Base-by-base conservation (phyloP, 2,888 invertebrate genomes). In the Pinctada fucata region DNA sequence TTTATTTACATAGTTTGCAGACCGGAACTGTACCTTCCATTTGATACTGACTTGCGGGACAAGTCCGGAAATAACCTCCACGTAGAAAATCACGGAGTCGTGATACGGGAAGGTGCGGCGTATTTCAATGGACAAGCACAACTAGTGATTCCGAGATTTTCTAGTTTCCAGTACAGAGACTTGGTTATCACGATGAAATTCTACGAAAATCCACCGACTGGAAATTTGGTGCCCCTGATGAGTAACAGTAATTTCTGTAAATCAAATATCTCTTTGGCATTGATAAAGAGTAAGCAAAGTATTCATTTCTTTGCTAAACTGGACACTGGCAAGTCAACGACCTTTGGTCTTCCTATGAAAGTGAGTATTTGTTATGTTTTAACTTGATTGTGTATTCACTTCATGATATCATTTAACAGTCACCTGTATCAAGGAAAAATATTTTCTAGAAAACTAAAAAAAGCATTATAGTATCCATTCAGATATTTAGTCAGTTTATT, bases 91-190 rank as follows among this genome's bases (percentile, higher is more conserved):
- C 75, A 83, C 4, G 83, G 83, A 64, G 87, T 87, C 16, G 78
- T 73, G 72, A 79, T 84, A 5, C 74, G 51, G 0, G 76, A 79
- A 13, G 83, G 82, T n/a, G 77, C 79, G 3, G 87, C 82, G 5
- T 84, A 87, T 65, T 87, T 87, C 47, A 80, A 87, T 78, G 87
- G 87, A 31, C 80, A 83, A 45, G 76, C 83, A 31, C 72, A 83
- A 66, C 63, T 80, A 31, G 66, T 75, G 8, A 80, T 80, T 67
- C 76, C 76, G 45, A 70, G 75, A 67, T 80, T 80, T 67, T 31
- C 80, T 10, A 80, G 77, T 70, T 71, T 80, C 31, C 51, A 73
- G n/a, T 79, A 79, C 52, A 67, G 16, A 10, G 75, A 74, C 3
- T 63, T 80, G 58, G 74, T 77, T 8, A 31, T 80, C 13, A 74